These are phyloP conservation scores for Auanema sp. DNA, from an alignment of 2,888 invertebrate species.

Conservation along the genomic window DNA sequence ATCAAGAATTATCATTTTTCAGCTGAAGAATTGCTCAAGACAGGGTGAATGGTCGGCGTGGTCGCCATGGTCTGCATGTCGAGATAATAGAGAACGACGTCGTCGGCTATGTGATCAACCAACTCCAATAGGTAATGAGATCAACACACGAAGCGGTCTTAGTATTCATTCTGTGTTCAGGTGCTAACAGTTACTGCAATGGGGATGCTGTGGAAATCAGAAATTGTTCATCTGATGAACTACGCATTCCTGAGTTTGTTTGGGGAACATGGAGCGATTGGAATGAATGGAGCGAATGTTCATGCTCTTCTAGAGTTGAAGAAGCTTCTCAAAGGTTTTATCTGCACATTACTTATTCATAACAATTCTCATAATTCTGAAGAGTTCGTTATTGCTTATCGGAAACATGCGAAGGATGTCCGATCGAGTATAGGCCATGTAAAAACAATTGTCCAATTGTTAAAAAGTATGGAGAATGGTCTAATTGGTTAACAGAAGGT, in stretches of 20 bases:
- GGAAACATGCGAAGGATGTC: slow-evolving; percentile 13
- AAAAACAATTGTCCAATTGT: slow-evolving; percentile 6
- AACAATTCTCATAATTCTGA: background rate
- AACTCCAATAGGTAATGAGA: background rate
- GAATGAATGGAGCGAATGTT: slow-evolving; percentile 12
- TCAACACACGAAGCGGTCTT: background rate
- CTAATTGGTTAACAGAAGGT: slow-evolving; percentile 9
- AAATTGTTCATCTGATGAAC: background rate
- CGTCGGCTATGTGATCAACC: slow-evolving; percentile 3
- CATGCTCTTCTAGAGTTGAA: slow-evolving; percentile 1
- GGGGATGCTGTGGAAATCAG: background rate
- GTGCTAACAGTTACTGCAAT: background rate
- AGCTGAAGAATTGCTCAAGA: background rate
- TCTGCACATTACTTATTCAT: background rate
- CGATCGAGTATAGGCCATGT: background rate
- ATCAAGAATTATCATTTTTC: background rate
- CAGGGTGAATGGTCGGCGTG: background rate
- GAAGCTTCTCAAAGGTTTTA: background rate
- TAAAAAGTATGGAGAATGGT: slow-evolving; percentile 7
- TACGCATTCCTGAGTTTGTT: slow-evolving; percentile 4
- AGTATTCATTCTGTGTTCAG: background rate
- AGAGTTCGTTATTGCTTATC: slow-evolving; percentile 8
- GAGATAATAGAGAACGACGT: background rate
- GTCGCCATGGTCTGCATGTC: background rate
- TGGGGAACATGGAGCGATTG: slow-evolving; percentile 13